Conservation (phyloP, 2,888 invertebrate genomes). For the Lepidonotus clava region DNA sequence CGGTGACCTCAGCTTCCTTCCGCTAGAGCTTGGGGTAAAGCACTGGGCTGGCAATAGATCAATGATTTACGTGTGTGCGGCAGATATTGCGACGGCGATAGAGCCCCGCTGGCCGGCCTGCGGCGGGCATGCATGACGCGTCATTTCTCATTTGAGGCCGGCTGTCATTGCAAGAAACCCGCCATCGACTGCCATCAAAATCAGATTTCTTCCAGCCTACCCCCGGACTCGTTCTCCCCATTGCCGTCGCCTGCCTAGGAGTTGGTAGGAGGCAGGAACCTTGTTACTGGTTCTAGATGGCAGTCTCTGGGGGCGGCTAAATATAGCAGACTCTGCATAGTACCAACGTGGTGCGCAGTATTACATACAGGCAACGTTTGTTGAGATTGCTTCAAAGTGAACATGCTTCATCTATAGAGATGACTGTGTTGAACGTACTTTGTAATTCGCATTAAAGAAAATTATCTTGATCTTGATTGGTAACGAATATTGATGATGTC, state of each 20-base stretch:
- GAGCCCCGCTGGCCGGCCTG: neutral
- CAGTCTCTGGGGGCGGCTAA: neutral
- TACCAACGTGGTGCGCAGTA: neutral
- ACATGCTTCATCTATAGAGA: no score
- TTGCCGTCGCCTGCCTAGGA: neutral
- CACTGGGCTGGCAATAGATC: neutral
- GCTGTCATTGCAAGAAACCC: neutral
- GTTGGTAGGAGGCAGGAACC: neutral
- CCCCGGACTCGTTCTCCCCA: neutral
- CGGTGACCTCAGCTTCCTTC: neutral
- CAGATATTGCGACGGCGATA: conserved; percentile 5
- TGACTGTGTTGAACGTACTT: no score
- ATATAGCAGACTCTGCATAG: neutral
- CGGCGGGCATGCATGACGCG: neutral
- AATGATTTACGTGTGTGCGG: conserved; percentile 7
- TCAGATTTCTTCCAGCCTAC: neutral
- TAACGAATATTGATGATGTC: no score
- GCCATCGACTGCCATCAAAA: conserved; percentile 35
- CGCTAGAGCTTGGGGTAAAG: neutral
- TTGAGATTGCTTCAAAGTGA: neutral
- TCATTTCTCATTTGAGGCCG: neutral
- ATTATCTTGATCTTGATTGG: no score
- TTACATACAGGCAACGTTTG: neutral
- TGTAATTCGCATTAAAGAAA: no score
- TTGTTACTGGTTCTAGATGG: neutral